Conservation (phyloP, 2,797 vertebrate species). For the Graptemys geographica region DNA sequence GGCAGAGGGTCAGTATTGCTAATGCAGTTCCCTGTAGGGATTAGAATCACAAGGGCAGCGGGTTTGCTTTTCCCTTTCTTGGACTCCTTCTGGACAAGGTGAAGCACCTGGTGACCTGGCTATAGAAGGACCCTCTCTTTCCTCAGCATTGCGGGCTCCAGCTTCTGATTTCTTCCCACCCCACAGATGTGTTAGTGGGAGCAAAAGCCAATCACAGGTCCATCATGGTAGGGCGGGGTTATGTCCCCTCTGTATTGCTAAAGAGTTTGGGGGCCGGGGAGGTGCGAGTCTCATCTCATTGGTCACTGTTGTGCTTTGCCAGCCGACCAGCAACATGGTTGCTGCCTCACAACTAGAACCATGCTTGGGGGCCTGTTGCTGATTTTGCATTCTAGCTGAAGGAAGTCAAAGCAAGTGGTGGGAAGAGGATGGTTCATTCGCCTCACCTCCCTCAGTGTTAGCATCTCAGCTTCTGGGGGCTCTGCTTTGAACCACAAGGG, state of each 20-base stretch:
- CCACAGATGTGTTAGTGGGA: neutral
- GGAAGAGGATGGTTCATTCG: neutral
- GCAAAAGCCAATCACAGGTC: neutral
- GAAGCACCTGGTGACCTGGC: neutral
- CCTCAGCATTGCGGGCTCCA: neutral
- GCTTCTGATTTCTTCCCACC: neutral
- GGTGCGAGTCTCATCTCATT: neutral
- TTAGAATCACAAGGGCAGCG: neutral
- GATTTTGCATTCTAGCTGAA: neutral
- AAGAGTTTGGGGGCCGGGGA: accelerated
- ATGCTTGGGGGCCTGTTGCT: accelerated
- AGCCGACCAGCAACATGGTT: neutral
- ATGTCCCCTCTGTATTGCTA: neutral
- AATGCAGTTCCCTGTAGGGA: neutral
- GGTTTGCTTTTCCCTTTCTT: neutral
- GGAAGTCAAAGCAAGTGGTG: neutral
- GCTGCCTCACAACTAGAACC: neutral
- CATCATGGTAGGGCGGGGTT: neutral
- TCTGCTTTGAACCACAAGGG: neutral
- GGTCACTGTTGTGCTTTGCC: neutral
- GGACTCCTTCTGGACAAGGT: neutral
- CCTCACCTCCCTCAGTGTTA: neutral
- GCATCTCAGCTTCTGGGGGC: neutral
- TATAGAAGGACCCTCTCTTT: accelerated
- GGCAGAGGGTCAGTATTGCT: neutral